Evolutionary conservation across 2,888 invertebrate genomes (phyloP).

Genomic region (Melolontha melolontha): DNA sequence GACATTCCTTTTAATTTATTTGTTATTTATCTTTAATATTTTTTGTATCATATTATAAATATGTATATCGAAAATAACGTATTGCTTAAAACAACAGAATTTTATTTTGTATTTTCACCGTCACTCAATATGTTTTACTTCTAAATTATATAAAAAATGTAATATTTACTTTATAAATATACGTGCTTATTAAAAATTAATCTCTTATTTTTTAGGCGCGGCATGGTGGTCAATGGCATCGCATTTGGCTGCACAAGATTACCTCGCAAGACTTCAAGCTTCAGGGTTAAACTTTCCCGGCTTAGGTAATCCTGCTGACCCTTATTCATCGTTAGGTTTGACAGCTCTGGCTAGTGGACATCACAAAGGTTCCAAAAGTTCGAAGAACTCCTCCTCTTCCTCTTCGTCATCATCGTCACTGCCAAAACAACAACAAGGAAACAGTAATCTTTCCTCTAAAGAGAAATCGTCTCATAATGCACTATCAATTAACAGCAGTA

Average conservation of each 20-base stretch:
- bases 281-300: constrained; percentile 81
- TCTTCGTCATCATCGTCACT: constrained; percentile 50
- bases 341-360: constrained; percentile 63
- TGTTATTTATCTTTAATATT: no score
- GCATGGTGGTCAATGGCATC: constrained; percentile 94
- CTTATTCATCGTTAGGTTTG: constrained; percentile 70
- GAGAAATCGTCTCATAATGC: constrained; percentile 49
- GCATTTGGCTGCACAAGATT: constrained; percentile 89
- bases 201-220: constrained; percentile 75
- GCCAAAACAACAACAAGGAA: constrained; percentile 48
- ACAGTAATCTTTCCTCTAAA: constrained; percentile 37
- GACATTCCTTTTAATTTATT: no score
- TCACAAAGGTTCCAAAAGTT: constrained; percentile 55
- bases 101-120: no score
- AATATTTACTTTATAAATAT: no score
- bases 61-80: no score
- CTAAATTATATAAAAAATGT: no score
- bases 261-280: constrained; percentile 85
- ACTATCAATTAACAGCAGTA: constrained; percentile 42
- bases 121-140: no score
- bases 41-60: no score
- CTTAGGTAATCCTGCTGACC: constrained; percentile 70
- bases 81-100: no score
- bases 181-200: no score
- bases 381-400: constrained; percentile 47